Percentiles rank a stretch among this genome's conserved stretches.
These are phyloP conservation scores for Tetramorium parvispinum DNA, from an alignment of 1,140 invertebrate species.

Conservation along the genomic window DNA sequence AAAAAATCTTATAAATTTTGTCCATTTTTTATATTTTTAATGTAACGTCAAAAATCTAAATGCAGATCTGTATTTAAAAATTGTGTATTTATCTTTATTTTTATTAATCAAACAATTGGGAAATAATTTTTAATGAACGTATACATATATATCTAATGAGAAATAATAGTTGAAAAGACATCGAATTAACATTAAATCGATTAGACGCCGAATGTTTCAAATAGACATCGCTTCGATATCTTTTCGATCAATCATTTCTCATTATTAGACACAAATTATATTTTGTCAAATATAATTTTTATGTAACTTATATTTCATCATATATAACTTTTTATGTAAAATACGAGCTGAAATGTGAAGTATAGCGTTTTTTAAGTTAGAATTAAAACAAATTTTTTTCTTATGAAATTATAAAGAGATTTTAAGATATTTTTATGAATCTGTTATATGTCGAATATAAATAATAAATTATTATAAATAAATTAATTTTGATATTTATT, in stretches of 20 bases:
- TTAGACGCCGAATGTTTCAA: too few species aligned
- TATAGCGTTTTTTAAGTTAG: neutral
- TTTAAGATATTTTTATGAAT: neutral
- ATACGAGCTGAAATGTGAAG: neutral
- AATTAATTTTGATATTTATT: neutral
- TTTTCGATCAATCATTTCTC: too few species aligned
- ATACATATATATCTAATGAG: too few species aligned
- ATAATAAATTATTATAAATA: too few species aligned
- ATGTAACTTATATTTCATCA: neutral
- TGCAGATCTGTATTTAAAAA: neutral
- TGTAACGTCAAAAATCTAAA: neutral
- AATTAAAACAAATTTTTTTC: neutral
- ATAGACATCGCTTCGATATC: too few species aligned
- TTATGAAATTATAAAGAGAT: neutral
- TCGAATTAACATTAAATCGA: too few species aligned
- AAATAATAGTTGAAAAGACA: too few species aligned
- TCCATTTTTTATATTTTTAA: neutral
- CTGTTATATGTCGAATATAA: neutral
- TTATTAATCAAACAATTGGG: neutral
- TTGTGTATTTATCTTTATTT: neutral
- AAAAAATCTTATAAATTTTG: neutral
- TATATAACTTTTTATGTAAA: neutral
- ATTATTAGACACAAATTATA: neutral
- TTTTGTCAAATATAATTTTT: neutral
- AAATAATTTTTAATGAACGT: neutral